These are phyloP conservation scores for Pangasianodon hypophthalmus DNA, from an alignment of 2,113 vertebrate genomes.

Conservation along the genomic window DNA sequence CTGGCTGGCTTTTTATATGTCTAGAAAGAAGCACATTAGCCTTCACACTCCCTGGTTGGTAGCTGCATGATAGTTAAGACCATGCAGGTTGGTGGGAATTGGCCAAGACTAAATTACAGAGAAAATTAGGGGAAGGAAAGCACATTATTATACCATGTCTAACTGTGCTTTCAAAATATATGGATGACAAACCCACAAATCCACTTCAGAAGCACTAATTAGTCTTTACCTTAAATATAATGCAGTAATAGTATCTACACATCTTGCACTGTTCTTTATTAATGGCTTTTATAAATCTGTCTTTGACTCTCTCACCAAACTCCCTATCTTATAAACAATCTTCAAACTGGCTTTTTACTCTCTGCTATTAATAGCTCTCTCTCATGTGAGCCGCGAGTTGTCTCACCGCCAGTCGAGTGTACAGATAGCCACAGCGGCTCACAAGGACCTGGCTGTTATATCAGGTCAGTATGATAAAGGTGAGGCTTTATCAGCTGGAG, in stretches of 20 bases:
- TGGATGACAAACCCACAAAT: not conserved
- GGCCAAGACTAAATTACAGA: too few relatives aligned
- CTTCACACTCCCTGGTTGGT: not conserved
- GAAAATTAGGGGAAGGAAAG: too few relatives aligned
- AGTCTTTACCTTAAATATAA: not conserved
- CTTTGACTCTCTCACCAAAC: not conserved
- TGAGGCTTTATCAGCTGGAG: slow-evolving; percentile 61
- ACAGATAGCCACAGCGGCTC: slow-evolving; percentile 5
- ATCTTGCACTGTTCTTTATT: not conserved
- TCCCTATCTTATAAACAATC: slow-evolving; percentile 2
- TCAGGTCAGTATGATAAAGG: slow-evolving; percentile 49
- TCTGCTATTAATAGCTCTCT: slow-evolving; percentile 23
- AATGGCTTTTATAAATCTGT: not conserved
- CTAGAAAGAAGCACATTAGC: not conserved
- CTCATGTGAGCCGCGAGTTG: not conserved
- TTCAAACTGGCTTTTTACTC: not conserved
- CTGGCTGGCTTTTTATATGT: not conserved
- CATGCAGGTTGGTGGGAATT: too few relatives aligned
- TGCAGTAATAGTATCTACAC: not conserved
- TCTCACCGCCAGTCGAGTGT: not conserved
- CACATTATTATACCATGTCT: not conserved
- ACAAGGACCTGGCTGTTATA: slow-evolving; percentile 5
- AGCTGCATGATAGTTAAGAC: not conserved
- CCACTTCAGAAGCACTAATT: not conserved
- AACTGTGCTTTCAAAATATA: not conserved